Evolutionary conservation across 2,888 invertebrate genomes (phyloP), one percentile per base, ranked within the genome.

Genomic region (Eugnorisma glareosa): DNA sequence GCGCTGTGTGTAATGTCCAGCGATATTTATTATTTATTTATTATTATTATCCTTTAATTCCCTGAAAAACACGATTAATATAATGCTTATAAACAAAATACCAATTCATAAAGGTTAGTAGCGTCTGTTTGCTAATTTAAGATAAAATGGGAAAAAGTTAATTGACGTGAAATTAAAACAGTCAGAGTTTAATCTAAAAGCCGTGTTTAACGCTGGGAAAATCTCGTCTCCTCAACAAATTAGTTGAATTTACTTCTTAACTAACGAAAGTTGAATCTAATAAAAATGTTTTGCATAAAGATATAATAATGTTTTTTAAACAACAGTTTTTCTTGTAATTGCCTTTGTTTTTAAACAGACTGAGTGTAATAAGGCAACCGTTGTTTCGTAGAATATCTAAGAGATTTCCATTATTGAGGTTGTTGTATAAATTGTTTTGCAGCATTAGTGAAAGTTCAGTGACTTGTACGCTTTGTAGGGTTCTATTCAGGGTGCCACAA

Each of bases 121-220:
- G 54, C 87, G 77, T 89, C 80, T 77, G 86, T 90, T 86, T 83
- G 86, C 85, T 90, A 91, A 92, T 91, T 83, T 88, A 91, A 92
- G 92, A 91, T 91, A 89, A 92, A 94, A 93, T 90, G 88, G 87
- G 83, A 77, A 89, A 89, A 93, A 92, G 93, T 93, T 93, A 93
- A 94, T 93, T 93, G 92, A 93, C 90, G 93, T 91, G 89, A 93
- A 94, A 94, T 94, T 92, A 93, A 93, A 94, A 93, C 90, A 90
- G 91, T 89, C 89, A 81, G 88, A 88, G 86, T 89, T 91, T 91
- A 92, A 93, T 93, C 90, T 90, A 87, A 93, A 92, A 92, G 90
- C 90, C 85, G 87, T 89, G 89, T 92, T 93, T 90, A 91, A 91
- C 89, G 87, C 86, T 81, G 86, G 83, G 81, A 89, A 89, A 91